Percentiles rank a stretch among this genome's conserved stretches.
Conservation (phyloP, 2,797 vertebrate genomes). For the Hippocampus kuda region DNA sequence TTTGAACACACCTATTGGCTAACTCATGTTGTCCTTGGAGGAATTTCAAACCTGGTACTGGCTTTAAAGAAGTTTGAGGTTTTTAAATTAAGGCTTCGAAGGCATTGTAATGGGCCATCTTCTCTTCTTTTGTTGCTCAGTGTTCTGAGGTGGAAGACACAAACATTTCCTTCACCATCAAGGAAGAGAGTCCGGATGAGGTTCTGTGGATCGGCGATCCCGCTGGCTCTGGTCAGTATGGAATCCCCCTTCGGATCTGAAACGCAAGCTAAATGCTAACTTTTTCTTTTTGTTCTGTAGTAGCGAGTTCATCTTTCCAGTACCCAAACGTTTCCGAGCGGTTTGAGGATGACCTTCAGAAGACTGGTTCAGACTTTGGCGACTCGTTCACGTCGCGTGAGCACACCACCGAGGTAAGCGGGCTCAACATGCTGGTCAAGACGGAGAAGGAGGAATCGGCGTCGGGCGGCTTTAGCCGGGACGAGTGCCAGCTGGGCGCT, state of each 20-base stretch:
- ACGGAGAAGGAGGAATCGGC: slow-evolving; percentile 54
- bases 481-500: slow-evolving; percentile 43
- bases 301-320: slow-evolving; percentile 19
- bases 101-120: not conserved
- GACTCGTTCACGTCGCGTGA: slow-evolving; percentile 30
- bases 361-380: slow-evolving; percentile 34
- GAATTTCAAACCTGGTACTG: not conserved
- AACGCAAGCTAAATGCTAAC: not conserved
- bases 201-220: slow-evolving; percentile 52
- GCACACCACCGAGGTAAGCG: slow-evolving; percentile 25
- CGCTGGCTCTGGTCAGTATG: slow-evolving; percentile 34
- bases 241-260: not conserved
- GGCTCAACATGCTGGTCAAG: slow-evolving; percentile 54
- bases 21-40: not conserved
- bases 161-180: slow-evolving; percentile 49
- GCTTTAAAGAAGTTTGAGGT: not conserved
- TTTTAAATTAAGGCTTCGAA: not conserved
- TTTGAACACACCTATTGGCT: too few relatives aligned
- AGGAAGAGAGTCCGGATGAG: slow-evolving; percentile 66
- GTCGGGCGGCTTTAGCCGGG: slow-evolving; percentile 27
- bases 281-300: slow-evolving; percentile 15
- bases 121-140: slow-evolving; percentile 15
- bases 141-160: slow-evolving; percentile 45
- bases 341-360: slow-evolving; percentile 30
- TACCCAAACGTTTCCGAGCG: slow-evolving; percentile 25